phyloP scores from a whole-genome alignment of 37 sponge, comb jelly and placozoan species.

The Beroe ovata region DNA sequence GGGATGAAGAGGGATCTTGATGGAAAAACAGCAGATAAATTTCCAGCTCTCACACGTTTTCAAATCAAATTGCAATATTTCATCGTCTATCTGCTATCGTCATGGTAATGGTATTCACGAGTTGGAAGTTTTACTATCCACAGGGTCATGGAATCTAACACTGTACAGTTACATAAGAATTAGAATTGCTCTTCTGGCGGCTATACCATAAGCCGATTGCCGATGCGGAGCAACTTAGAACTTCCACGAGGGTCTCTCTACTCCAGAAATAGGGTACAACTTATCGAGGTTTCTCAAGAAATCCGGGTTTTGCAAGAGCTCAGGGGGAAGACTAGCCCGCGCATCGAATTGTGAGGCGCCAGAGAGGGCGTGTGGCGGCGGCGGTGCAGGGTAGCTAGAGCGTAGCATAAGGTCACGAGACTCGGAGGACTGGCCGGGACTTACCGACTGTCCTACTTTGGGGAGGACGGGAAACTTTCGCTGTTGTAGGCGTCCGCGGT shows the following conservation, averaged over 20 bases:
- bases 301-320: constrained; percentile 12
- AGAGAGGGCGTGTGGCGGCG: neutral
- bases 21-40: too few species aligned
- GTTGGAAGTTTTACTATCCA: too few species aligned
- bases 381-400: neutral
- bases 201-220: too few species aligned
- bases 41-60: too few species aligned
- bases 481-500: constrained; percentile 75
- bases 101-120: too few species aligned
- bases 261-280: constrained; percentile 1
- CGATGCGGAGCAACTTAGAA: too few species aligned
- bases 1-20: too few species aligned
- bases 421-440: neutral
- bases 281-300: neutral
- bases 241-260: neutral
- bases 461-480: constrained; percentile 51
- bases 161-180: too few species aligned
- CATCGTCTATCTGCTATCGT: too few species aligned
- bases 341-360: neutral
- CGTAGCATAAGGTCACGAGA: neutral
- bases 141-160: too few species aligned
- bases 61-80: too few species aligned
- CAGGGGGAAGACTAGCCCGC: neutral
- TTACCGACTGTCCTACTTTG: constrained; percentile 45
- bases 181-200: too few species aligned